Conservation (phyloP, 2,888 invertebrate genomes). For the Torymus auratus region DNA sequence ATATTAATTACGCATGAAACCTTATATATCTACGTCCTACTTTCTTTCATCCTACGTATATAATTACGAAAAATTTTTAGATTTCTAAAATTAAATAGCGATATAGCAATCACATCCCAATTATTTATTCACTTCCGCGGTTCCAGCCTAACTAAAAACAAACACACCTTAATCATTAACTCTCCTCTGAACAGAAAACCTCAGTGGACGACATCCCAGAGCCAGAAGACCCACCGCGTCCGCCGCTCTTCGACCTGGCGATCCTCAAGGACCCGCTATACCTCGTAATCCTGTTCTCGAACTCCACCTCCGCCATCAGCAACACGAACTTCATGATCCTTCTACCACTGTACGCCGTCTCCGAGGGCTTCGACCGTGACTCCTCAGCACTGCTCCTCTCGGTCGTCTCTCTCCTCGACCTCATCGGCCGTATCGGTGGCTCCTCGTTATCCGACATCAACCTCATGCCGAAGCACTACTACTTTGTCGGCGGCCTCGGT, state of each 20-base stretch:
- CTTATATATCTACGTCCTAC: too few species aligned
- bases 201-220: too few species aligned
- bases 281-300: constrained; percentile 88
- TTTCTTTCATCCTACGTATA: too few species aligned
- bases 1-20: too few species aligned
- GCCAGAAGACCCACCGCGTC: too few species aligned
- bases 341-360: constrained; percentile 86
- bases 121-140: too few species aligned
- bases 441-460: constrained; percentile 89
- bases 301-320: constrained; percentile 90
- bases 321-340: constrained; percentile 92
- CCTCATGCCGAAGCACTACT: constrained; percentile 87
- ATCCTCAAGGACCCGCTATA: constrained; percentile 88
- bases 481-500: constrained; percentile 87
- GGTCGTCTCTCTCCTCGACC: constrained; percentile 89
- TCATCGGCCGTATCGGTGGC: constrained; percentile 90
- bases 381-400: constrained; percentile 86
- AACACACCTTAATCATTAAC: too few species aligned
- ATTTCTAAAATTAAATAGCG: too few species aligned
- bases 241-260: constrained; percentile 78
- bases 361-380: constrained; percentile 84
- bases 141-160: too few species aligned
- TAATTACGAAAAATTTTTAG: too few species aligned
- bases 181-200: too few species aligned
- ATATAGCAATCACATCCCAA: too few species aligned